Evolutionary conservation across 2,797 vertebrate genomes (phyloP).

Genomic region (Sciurus carolinensis): DNA sequence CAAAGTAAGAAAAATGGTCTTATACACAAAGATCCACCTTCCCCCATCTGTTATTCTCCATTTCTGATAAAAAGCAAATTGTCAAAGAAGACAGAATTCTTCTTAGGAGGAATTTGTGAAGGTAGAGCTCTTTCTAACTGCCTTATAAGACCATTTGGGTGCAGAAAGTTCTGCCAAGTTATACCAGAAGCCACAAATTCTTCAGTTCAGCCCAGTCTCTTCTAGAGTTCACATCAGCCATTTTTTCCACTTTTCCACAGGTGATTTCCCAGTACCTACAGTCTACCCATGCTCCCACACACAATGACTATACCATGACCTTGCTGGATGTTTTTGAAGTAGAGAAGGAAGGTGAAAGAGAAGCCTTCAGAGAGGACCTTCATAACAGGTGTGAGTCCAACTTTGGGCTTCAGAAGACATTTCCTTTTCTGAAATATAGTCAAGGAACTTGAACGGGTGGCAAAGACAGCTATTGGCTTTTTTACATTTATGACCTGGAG

Average conservation of each 20-base stretch:
- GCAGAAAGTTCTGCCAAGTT: background rate
- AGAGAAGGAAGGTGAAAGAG: conserved; percentile 90
- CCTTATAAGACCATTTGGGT: background rate
- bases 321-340: conserved; percentile 93
- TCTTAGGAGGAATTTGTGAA: background rate
- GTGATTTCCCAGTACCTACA: conserved; percentile 92
- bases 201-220: background rate
- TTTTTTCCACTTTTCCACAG: conserved; percentile 84
- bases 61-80: conserved; percentile 48
- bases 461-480: background rate
- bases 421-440: background rate
- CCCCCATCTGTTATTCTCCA: background rate
- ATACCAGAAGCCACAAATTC: background rate
- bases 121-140: background rate
- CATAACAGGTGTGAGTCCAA: conserved; percentile 91
- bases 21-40: background rate
- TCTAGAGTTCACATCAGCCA: background rate
- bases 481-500: background rate
- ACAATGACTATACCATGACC: conserved; percentile 93
- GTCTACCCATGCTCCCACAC: conserved; percentile 94
- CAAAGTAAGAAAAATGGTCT: conserved; percentile 87
- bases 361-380: conserved; percentile 90
- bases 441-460: background rate
- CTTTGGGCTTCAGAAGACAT: background rate
- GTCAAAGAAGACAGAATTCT: background rate